Percentiles rank a stretch among this genome's conserved stretches.
Conservation (phyloP, 2,888 invertebrate species). For the Pyrrhia umbra region DNA sequence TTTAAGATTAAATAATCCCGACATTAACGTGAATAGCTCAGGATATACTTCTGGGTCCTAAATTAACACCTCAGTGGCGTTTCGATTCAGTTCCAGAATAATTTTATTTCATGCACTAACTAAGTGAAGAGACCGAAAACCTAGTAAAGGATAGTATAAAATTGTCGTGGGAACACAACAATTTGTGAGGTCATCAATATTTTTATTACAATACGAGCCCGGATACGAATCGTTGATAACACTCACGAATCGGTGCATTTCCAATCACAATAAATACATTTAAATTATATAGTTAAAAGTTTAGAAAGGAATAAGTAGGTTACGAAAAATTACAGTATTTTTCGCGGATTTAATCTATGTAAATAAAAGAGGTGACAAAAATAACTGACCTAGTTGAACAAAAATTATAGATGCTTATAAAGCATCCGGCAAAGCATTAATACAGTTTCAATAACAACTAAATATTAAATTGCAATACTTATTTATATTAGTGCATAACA, state of each 20-base stretch:
- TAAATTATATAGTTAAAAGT: not conserved
- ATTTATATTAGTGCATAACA: too few relatives aligned
- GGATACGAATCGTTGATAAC: conserved; percentile 27
- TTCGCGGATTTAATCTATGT: too few relatives aligned
- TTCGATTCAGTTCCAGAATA: not conserved
- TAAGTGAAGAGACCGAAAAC: not conserved
- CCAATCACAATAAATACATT: conserved; percentile 12
- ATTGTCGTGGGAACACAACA: conserved; percentile 20
- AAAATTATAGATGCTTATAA: too few relatives aligned
- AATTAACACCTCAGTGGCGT: not conserved
- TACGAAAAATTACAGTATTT: too few relatives aligned
- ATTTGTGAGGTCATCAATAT: conserved; percentile 28
- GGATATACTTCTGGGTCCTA: not conserved
- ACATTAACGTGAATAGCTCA: not conserved
- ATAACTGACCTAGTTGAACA: too few relatives aligned
- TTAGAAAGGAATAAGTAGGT: too few relatives aligned
- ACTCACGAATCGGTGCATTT: conserved; percentile 2
- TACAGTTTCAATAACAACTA: not conserved
- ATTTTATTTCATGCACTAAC: not conserved
- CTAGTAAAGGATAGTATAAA: conserved; percentile 7
- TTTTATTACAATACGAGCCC: conserved; percentile 19
- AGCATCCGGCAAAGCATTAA: not conserved
- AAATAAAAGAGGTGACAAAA: too few relatives aligned
- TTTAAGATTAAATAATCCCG: not conserved
- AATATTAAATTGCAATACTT: too few relatives aligned